Base-by-base conservation (phyloP, 2,113 vertebrate genomes). In the Ctenomys sociabilis region DNA sequence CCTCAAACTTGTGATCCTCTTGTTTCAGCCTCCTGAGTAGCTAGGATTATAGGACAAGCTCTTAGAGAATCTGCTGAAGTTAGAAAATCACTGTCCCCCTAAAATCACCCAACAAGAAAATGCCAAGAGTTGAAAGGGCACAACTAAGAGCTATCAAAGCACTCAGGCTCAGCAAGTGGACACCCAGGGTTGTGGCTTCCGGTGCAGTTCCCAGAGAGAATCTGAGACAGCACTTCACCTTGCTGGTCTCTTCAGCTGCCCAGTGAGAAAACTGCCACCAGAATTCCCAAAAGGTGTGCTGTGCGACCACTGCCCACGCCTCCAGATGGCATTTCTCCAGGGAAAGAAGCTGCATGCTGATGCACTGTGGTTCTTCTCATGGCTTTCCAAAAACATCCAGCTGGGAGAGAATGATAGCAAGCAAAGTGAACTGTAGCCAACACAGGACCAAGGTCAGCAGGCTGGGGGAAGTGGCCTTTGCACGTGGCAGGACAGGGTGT, bases 151-250 rank as follows among this genome's bases (percentile, higher is more conserved):
- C 68, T 1, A 64, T 0, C 45, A 78, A 87, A 73, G 73, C 26
- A 5, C 19, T 84, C 32, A 11, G 1, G 14, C n/a, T 85, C 10
- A 75, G 12, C 40, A 81, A 13, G n/a, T n/a, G 7, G 81, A 32
- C 43, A 35, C 40, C 57, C 0, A 0, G 28, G 4, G 19, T 1
- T 17, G 13, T 7, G 66, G 40, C 32, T 59, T 7, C 37, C 30
- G 83, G 32, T 61, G 14, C 37, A 57, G 64, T 32, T 1, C 26
- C 32, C 85, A 63, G 61, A 70, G 24, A 19, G n/a, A 75, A 45
- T 35, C 2, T 14, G 61, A 89, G 70, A 43, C 43, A 24, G 28
- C 1, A n/a, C 73, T 35, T 17, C 24, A 4, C 59, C 2, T 13
- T 16, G 49, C 49, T 43, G 77, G 10, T 40, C 70, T 72, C 45